Percentiles rank a stretch among this genome's conserved stretches.
These are phyloP conservation scores for Acrobasis consociella DNA, from an alignment of 2,888 invertebrate species.

Conservation along the genomic window DNA sequence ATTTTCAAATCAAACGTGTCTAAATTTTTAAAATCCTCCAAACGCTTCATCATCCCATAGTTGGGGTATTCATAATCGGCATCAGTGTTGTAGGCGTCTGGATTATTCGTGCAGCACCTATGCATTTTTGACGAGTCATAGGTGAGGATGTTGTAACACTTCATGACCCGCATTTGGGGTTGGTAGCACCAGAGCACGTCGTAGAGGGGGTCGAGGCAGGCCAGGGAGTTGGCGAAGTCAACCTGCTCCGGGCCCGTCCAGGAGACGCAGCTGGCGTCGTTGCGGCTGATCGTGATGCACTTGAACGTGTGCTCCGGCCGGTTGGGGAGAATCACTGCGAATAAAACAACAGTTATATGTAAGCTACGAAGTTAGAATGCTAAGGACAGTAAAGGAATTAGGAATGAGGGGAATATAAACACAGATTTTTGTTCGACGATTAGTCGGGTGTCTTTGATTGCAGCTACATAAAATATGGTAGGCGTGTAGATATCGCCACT, in stretches of 20 bases:
- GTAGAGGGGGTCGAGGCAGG: slow-evolving; percentile 95
- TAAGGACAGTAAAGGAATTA: no score
- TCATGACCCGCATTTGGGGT: slow-evolving; percentile 84
- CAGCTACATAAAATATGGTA: no score
- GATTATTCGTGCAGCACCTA: slow-evolving; percentile 63
- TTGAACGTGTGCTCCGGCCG: slow-evolving; percentile 91
- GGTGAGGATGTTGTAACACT: slow-evolving; percentile 92
- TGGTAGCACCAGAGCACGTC: slow-evolving; percentile 97
- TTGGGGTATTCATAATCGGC: slow-evolving; percentile 66
- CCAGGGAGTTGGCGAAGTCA: slow-evolving; percentile 90
- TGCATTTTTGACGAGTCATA: slow-evolving; percentile 85
- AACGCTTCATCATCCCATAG: slow-evolving; percentile 65
- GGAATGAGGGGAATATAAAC: no score
- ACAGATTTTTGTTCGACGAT: no score
- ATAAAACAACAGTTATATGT: slow-evolving; percentile 2
- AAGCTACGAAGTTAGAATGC: neutral
- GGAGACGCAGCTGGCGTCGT: slow-evolving; percentile 93
- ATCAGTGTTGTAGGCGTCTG: slow-evolving; percentile 48
- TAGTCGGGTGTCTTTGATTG: no score
- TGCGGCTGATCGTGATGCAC: slow-evolving; percentile 94
- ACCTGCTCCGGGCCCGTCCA: slow-evolving; percentile 93
- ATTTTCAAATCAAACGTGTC: slow-evolving; percentile 49
- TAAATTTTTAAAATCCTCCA: slow-evolving; percentile 54
- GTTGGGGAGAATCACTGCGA: slow-evolving; percentile 90
- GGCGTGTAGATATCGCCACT: no score